Conservation (phyloP, 2,888 invertebrate genomes). For the Eupithecia insigniata region DNA sequence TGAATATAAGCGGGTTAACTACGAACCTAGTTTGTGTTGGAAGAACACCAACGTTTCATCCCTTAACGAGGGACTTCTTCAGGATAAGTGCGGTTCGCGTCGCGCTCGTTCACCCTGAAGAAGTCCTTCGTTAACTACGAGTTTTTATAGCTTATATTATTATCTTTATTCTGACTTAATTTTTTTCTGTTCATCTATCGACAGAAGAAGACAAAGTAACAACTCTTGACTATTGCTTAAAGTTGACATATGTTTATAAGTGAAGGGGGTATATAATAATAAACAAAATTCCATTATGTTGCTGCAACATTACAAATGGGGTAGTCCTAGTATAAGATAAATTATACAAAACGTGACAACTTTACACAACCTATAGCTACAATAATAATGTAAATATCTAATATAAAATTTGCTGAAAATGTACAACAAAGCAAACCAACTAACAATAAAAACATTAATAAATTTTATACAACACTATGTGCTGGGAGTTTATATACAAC, state of each 20-base stretch:
- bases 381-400: constrained; percentile 24
- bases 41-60: no score
- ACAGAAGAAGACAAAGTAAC: neutral
- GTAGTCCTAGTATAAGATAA: neutral
- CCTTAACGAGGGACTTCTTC: no score
- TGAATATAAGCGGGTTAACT: no score
- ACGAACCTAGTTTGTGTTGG: no score
- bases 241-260: neutral
- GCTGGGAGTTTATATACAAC: constrained; percentile 63
- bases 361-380: neutral
- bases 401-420: constrained; percentile 58
- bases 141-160: neutral
- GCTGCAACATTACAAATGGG: neutral
- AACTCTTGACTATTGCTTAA: neutral
- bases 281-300: neutral
- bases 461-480: constrained; percentile 70
- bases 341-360: constrained; percentile 2
- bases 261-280: neutral
- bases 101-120: no score
- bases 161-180: neutral
- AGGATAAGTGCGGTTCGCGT: no score
- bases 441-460: constrained; percentile 54
- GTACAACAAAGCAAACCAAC: constrained; percentile 57
- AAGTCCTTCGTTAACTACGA: no score
- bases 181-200: neutral